Evolutionary conservation across 1,140 invertebrate genomes (phyloP), one percentile per base, ranked within the genome.

Genomic region (Diuraphis noxia): DNA sequence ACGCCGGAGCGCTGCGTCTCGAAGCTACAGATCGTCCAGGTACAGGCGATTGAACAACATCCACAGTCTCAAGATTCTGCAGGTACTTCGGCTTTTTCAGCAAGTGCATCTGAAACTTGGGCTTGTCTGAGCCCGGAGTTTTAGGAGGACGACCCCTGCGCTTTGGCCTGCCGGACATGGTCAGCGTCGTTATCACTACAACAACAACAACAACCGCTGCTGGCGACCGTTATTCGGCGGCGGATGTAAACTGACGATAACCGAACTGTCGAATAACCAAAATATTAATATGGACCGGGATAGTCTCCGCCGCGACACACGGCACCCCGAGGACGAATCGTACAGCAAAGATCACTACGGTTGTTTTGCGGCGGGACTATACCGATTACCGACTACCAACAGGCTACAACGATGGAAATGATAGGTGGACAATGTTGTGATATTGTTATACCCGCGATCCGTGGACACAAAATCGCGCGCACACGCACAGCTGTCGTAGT

Each of bases 61-160:
- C 95, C 93, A 82, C 79, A 9, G 95, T 95, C 85, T 94, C 94
- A 94, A 96, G 95, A 93, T 95, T 95, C 94, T 96, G 95, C 93
- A 98, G 95, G 94, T 98, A 98, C 95, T 98, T 98, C 19, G 98
- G 97, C 94, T 98, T 98, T 94, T 98, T 98, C 94, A 98, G 95
- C 93, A 98, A 94, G 94, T 97, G 96, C 94, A 96, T 97, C 94
- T 97, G 96, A 94, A 97, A 97, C 93, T 96, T 96, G 93, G 96
- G 96, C 93, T 96, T 96, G 93, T 97, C 97, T 95, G 97, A 95
- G 94, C 96, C 96, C 4, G 86, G 52, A 92, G 97, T 96, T 95
- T 98, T 98, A 92, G 97, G 97, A 93, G 97, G 97, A 92, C 97
- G 96, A 93, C 97, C 97, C 94, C 97, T 95, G 94, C 97, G 96